These are phyloP conservation scores for Phorcus lineatus DNA, from an alignment of 2,888 invertebrate genomes.

Conservation along the genomic window DNA sequence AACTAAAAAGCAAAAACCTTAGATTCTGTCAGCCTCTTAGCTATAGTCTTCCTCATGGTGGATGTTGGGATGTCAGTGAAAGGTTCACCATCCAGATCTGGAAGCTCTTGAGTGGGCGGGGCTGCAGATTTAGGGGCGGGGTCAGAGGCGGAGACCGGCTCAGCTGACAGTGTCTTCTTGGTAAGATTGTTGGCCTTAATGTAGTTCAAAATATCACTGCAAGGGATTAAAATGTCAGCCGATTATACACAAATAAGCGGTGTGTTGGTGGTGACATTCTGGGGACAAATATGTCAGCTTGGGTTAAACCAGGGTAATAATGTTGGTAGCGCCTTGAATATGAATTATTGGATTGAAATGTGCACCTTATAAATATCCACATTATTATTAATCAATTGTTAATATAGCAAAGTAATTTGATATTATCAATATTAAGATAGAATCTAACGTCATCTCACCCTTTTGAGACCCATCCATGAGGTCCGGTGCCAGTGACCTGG, in stretches of 20 bases:
- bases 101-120: neutral
- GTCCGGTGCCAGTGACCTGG: constrained; percentile 79
- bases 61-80: constrained; percentile 79
- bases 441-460: constrained; percentile 75
- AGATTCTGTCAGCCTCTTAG: constrained; percentile 81
- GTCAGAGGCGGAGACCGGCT: constrained; percentile 1
- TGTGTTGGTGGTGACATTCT: too few species aligned
- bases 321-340: too few species aligned
- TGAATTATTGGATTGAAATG: too few species aligned
- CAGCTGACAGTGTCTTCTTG: constrained; percentile 42
- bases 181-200: constrained; percentile 60
- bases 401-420: too few species aligned
- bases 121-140: neutral
- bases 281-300: too few species aligned
- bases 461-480: constrained; percentile 80
- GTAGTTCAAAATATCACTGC: constrained; percentile 69
- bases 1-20: constrained; percentile 77
- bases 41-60: constrained; percentile 81
- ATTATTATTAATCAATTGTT: too few species aligned
- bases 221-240: constrained; percentile 19
- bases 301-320: too few species aligned
- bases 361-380: too few species aligned
- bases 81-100: constrained; percentile 40
- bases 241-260: too few species aligned
- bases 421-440: neutral